Base-by-base conservation (phyloP, 1,140 invertebrate genomes). In the Hyposmocoma kahamanoa region DNA sequence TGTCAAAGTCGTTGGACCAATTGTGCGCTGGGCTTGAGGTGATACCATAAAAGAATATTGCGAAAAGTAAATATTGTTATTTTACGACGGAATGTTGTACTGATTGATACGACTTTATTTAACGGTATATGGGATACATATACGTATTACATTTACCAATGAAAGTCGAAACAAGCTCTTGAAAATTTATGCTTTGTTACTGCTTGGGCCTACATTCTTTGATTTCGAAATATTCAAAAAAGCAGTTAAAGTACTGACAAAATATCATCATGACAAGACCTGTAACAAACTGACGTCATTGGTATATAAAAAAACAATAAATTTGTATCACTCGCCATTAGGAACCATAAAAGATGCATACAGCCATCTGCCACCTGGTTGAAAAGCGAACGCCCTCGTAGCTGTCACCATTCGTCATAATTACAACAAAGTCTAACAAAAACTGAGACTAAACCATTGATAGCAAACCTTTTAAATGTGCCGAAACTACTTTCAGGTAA, bases 1-100 rank as follows among this genome's bases (percentile, higher is more conserved):
- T 39, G 72, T 72, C 69, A 66, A 69, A 67, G 57, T 73, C 69
- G 53, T 66, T 72, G 61, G 56, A 70, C 63, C 72, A 80, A 79
- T 77, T 79, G 76, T 67, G 56, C 21, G 54, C 50, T 54, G 38
- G 9, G 49, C 57, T 63, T 63, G 50, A 71, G 65, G 64, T 69
- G 61, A 67, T 72, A 76, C 70, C 68, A 63, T 77, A 71, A 68
- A 75, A 69, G 59, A 72, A 56, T 62, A 70, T 65, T 68, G 66
- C 62, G 60, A 67, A 70, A 63, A 72, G 62, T 66, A 70, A 75
- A 80, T 76, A 80, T 72, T 72, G 61, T 71, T 73, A 80, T 72
- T 69, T 59, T 53, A 45, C 42, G 59, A 62, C 55, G 63, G 58
- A 60, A 50, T 57, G 61, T 71, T 62, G 57, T 52, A 61, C 67